A percentile compares a stretch with the other conserved stretches of the same genome.
Conservation (phyloP, 1,140 invertebrate genomes). For the Trachymyrmex cornetzi region DNA sequence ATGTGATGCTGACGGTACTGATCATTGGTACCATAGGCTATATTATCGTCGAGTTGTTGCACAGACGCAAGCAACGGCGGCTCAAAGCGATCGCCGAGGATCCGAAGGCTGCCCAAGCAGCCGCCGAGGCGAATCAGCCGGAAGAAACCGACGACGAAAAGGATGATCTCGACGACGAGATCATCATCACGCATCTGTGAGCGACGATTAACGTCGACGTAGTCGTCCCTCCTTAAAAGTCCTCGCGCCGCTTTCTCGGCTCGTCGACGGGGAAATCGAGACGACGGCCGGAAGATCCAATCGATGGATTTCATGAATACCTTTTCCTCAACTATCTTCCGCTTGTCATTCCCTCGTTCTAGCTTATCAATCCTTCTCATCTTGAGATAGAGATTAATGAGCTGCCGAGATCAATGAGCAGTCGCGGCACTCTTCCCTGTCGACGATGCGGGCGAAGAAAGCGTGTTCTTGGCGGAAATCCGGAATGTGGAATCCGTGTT, state of each 20-base stretch:
- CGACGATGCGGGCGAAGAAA: background rate
- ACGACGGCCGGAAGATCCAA: constrained; percentile 18
- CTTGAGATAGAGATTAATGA: background rate
- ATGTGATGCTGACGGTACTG: constrained; percentile 94
- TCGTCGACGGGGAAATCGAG: constrained; percentile 42
- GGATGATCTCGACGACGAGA: constrained; percentile 94
- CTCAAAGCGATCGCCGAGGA: constrained; percentile 89
- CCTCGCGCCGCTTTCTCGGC: background rate
- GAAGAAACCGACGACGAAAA: constrained; percentile 94
- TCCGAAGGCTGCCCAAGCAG: constrained; percentile 88
- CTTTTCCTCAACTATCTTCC: background rate
- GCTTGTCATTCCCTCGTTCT: background rate
- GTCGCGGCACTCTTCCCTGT: background rate
- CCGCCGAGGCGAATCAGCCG: constrained; percentile 85
- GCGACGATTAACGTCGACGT: constrained; percentile 19
- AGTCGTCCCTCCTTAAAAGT: constrained; percentile 18
- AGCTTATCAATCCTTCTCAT: background rate
- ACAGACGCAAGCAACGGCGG: constrained; percentile 92
- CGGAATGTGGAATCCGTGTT: background rate
- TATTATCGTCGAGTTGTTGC: constrained; percentile 93
- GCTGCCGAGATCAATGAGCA: background rate
- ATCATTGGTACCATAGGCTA: constrained; percentile 93
- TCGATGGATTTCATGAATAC: constrained; percentile 4
- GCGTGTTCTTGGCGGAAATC: background rate
- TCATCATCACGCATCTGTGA: constrained; percentile 94